These are phyloP conservation scores for Nyctibius bracteatus DNA, from an alignment of 2,113 vertebrate genomes.

Conservation along the genomic window DNA sequence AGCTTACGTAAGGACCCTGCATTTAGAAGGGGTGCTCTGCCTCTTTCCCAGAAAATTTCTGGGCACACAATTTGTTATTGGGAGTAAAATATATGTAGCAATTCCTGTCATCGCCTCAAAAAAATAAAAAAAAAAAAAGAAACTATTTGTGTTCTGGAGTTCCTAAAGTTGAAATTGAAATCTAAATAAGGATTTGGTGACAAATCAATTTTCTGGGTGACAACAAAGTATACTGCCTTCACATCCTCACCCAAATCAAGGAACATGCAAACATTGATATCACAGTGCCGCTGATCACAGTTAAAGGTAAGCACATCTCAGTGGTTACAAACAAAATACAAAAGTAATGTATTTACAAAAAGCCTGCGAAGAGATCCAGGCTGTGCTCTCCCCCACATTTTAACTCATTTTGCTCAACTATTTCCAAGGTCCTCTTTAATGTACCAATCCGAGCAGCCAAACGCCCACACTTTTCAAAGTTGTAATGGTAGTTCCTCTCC, in stretches of 20 bases:
- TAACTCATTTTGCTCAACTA: background rate
- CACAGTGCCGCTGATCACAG: background rate
- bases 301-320: background rate
- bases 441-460: background rate
- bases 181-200: background rate
- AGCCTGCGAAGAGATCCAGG: background rate
- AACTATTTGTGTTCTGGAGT: background rate
- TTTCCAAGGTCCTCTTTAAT: background rate
- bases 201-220: background rate
- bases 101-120: background rate
- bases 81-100: background rate
- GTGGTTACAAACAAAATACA: background rate
- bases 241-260: background rate
- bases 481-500: background rate
- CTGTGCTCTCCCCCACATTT: background rate
- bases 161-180: background rate
- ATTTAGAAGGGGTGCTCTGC: background rate
- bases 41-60: background rate
- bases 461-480: background rate
- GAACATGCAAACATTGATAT: background rate
- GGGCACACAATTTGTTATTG: background rate
- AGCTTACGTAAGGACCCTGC: background rate
- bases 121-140: background rate
- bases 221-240: background rate
- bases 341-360: background rate